Base-by-base conservation (phyloP, 1,140 invertebrate species). In the Heliconius hermathena region DNA sequence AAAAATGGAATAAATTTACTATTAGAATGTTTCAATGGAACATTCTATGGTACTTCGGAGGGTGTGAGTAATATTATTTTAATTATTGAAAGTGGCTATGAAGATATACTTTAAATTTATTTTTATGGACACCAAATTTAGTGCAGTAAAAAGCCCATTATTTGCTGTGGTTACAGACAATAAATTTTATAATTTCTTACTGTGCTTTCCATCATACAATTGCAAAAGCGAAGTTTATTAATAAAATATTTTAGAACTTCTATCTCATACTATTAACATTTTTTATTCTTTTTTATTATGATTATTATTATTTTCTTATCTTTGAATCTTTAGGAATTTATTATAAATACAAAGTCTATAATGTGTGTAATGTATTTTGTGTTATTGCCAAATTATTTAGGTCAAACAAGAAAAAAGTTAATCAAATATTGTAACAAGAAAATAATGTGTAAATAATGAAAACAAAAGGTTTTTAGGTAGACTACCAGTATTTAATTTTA, bases 311-410 rank as follows among this genome's bases (percentile, higher is more conserved):
- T 66, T 29, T 66, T 66, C 3, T 60, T 66, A 66, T 57, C 20
- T 20, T n/a, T 20, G 20, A 54, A 54, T 8, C n/a, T 11, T 54
- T 29, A 66, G 29, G 11, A 29, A 26, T 29, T 13, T 66, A 5
- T 66, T 2, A 60, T 2, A 22, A 60, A 60, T 22, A 60, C 54
- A 60, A 60, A 16, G 26, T 22, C 41, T 46, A 46, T 16, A 46
- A 46, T 46, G 13, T 46, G 41, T 66, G 3, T 66, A 22, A 57
- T 66, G 9, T 26, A 29, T 66, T 26, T 16, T 26, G 22, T 66
- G 60, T 66, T 3, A 66, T 66, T 66, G 60, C 60, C 60, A 66
- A 66, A 66, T 66, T 66, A 66, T 66, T 66, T 66, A 66, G 60
- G 60, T 66, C 60, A 66, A 52, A 52, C 5, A 20, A 66, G 26